phyloP scores from a whole-genome alignment of 1,140 invertebrate species.

The Sarcophaga peregrina region DNA sequence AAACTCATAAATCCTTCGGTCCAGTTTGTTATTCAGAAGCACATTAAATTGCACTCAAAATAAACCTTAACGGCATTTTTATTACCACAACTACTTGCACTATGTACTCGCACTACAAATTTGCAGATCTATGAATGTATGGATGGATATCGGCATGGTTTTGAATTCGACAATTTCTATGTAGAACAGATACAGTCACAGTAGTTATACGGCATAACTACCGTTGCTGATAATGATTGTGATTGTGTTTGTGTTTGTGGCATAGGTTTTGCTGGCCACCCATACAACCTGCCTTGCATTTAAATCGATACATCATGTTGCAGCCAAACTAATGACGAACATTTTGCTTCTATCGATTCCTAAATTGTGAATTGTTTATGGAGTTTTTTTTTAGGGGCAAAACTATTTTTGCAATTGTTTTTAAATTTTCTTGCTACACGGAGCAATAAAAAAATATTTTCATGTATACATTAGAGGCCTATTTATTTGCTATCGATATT shows the following conservation, averaged over 20 bases:
- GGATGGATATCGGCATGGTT: not conserved
- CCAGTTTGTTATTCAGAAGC: slow-evolving; percentile 31
- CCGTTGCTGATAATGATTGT: not conserved
- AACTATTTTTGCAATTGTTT: not conserved
- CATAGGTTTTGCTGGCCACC: not conserved
- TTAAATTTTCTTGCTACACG: not conserved
- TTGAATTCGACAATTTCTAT: slow-evolving; percentile 9
- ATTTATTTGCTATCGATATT: too few relatives aligned
- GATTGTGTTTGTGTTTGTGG: not conserved
- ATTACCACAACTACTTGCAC: slow-evolving; percentile 11
- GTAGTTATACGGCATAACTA: not conserved
- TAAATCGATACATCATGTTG: slow-evolving; percentile 37
- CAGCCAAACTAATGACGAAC: not conserved
- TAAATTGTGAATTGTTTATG: not conserved
- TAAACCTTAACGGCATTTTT: slow-evolving; percentile 30
- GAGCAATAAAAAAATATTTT: too few relatives aligned
- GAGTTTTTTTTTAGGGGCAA: not conserved
- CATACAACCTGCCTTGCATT: slow-evolving; percentile 30
- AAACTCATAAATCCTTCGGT: slow-evolving; percentile 38
- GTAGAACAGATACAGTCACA: not conserved
- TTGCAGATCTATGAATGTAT: too few relatives aligned
- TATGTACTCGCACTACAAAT: not conserved
- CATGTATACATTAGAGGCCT: too few relatives aligned
- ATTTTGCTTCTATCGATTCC: not conserved
- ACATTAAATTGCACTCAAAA: slow-evolving; percentile 35